Conservation (phyloP, 2,888 invertebrate genomes). For the Nyleta sp. region DNA sequence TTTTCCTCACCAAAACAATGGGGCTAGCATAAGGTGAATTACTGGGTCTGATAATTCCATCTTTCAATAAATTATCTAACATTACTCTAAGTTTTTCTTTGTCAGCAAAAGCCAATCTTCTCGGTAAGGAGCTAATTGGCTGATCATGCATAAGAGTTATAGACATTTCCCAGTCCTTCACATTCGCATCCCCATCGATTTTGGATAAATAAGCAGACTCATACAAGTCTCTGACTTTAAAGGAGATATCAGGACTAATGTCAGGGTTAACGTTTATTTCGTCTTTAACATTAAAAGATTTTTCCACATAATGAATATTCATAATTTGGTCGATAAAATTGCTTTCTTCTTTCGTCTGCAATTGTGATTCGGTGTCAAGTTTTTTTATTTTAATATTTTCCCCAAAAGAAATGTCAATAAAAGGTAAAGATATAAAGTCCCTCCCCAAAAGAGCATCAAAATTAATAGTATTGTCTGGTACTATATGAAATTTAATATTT, state of each 20-base stretch:
- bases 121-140: slow-evolving; percentile 44
- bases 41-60: slow-evolving; percentile 50
- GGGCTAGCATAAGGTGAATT: slow-evolving; percentile 69
- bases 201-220: not conserved
- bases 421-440: slow-evolving; percentile 11
- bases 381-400: not conserved
- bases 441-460: slow-evolving; percentile 20
- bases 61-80: slow-evolving; percentile 29
- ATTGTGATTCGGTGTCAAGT: not conserved
- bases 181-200: not conserved
- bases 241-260: not conserved
- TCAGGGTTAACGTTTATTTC: not conserved
- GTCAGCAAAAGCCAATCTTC: slow-evolving; percentile 51
- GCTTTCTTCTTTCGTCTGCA: no score
- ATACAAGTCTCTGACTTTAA: slow-evolving; percentile 1
- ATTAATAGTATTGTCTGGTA: slow-evolving; percentile 24
- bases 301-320: slow-evolving; percentile 17
- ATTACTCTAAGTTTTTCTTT: slow-evolving; percentile 41
- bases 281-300: slow-evolving; percentile 3
- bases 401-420: not conserved
- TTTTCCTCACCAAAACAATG: slow-evolving; percentile 69
- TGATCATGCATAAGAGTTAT: slow-evolving; percentile 28
- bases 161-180: slow-evolving; percentile 16
- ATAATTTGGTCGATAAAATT: slow-evolving; percentile 13
- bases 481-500: slow-evolving; percentile 26